Percentiles rank a stretch among this genome's conserved stretches.
Evolutionary conservation across 2,888 invertebrate genomes (phyloP).

Genomic region (Thymelicus sylvestris): DNA sequence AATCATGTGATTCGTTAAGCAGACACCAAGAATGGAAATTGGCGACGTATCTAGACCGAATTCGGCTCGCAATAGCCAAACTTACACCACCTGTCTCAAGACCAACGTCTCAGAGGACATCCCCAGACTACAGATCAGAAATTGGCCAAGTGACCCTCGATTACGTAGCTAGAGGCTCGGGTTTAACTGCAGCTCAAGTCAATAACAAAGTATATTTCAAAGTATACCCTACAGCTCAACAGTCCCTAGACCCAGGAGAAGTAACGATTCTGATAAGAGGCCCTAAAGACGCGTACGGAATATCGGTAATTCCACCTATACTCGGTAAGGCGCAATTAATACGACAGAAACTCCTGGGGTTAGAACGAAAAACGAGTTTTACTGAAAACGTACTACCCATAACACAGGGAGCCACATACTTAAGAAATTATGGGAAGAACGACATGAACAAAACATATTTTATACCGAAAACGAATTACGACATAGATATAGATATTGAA

Average conservation of each 20-base stretch:
- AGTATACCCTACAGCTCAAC: constrained; percentile 83
- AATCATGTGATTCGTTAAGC: constrained; percentile 74
- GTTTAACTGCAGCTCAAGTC: constrained; percentile 84
- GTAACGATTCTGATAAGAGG: constrained; percentile 78
- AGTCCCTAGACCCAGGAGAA: constrained; percentile 75
- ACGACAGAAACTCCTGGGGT: constrained; percentile 71
- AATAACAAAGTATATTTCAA: constrained; percentile 84
- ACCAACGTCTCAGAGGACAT: constrained; percentile 64
- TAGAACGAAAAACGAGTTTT: constrained; percentile 65
- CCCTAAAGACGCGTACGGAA: constrained; percentile 76
- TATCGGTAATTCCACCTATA: constrained; percentile 71
- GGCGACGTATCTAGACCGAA: constrained; percentile 77
- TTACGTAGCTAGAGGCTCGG: constrained; percentile 86
- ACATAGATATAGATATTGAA: constrained; percentile 80
- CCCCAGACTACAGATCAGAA: constrained; percentile 68
- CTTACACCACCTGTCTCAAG: constrained; percentile 67
- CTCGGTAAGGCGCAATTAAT: constrained; percentile 78
- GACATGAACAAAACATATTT: constrained; percentile 78
- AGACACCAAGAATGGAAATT: constrained; percentile 84
- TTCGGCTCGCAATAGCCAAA: constrained; percentile 75
- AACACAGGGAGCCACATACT: constrained; percentile 74
- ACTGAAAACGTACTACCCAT: constrained; percentile 74
- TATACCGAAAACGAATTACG: constrained; percentile 77
- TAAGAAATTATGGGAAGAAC: constrained; percentile 74
- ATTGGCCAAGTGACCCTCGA: constrained; percentile 73